A percentile compares a stretch with the other conserved stretches of the same genome.
Conservation (phyloP, 2,113 vertebrate species). For the Danionella cerebrum region DNA sequence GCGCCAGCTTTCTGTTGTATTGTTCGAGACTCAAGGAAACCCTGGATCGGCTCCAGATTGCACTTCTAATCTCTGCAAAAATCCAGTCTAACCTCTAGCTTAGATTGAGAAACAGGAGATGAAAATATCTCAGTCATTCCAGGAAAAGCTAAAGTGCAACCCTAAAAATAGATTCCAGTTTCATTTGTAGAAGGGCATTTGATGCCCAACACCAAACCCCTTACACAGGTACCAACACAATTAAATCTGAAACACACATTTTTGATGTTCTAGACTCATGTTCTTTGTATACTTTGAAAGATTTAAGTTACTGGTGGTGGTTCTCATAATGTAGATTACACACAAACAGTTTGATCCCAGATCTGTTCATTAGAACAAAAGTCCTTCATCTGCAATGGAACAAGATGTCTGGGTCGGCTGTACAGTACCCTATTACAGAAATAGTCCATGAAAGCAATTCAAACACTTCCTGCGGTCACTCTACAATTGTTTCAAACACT, state of each 20-base stretch:
- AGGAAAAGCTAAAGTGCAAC: no score
- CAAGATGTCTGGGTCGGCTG: background rate
- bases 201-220: no score
- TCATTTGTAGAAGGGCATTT: no score
- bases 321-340: background rate
- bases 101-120: background rate
- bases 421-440: background rate
- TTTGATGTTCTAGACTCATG: no score
- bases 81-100: conserved; percentile 3
- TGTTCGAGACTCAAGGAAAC: conserved; percentile 46
- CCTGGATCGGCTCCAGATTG: conserved; percentile 43
- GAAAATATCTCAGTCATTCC: no score
- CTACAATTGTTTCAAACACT: no score
- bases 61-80: conserved; percentile 19
- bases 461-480: background rate
- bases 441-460: background rate
- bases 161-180: no score
- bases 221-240: no score
- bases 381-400: conserved; percentile 14
- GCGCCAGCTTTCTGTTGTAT: conserved; percentile 44
- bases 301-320: background rate
- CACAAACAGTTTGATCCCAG: no score
- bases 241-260: no score
- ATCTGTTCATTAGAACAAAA: no score
- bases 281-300: background rate